These are phyloP conservation scores for Zaprionus obscuricornis DNA, from an alignment of 2,888 invertebrate species.

Conservation along the genomic window DNA sequence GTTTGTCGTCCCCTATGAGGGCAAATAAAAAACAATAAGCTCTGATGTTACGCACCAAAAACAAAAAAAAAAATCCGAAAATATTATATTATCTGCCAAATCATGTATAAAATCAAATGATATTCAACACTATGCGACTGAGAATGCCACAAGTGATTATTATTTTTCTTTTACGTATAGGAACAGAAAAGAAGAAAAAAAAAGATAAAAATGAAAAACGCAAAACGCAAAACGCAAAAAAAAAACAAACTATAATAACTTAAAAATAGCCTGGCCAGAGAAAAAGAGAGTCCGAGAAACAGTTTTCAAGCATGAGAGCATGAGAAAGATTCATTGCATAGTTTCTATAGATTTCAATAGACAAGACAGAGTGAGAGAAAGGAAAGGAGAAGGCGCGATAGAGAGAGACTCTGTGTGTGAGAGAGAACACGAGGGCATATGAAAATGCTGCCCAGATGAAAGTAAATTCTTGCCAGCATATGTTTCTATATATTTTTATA, in stretches of 20 bases:
- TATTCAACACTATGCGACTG: conserved; percentile 80
- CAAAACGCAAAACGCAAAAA: conserved; percentile 2
- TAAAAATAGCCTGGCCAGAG: conserved; percentile 65
- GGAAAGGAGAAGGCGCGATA: background rate
- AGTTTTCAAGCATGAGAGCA: conserved; percentile 1
- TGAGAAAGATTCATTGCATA: conserved; percentile 4
- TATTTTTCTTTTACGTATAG: conserved; percentile 62
- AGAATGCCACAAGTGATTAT: conserved; percentile 75
- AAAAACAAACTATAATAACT: conserved; percentile 38
- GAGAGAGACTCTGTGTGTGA: conserved; percentile 6
- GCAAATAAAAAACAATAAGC: conserved; percentile 28
- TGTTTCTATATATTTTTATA: conserved; percentile 21
- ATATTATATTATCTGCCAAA: conserved; percentile 68
- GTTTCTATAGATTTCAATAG: background rate
- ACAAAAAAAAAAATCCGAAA: background rate
- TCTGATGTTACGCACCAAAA: conserved; percentile 7
- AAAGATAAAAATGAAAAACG: conserved; percentile 33
- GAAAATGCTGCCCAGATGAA: conserved; percentile 69
- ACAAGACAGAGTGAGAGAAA: background rate
- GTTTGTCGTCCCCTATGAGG: conserved; percentile 10
- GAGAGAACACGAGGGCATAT: conserved; percentile 39
- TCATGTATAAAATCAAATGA: conserved; percentile 77
- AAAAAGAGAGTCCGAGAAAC: conserved; percentile 25
- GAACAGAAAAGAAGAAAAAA: conserved; percentile 30
- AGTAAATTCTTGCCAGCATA: conserved; percentile 72